phyloP scores from a whole-genome alignment of 2,797 vertebrate species.

The Falco biarmicus region DNA sequence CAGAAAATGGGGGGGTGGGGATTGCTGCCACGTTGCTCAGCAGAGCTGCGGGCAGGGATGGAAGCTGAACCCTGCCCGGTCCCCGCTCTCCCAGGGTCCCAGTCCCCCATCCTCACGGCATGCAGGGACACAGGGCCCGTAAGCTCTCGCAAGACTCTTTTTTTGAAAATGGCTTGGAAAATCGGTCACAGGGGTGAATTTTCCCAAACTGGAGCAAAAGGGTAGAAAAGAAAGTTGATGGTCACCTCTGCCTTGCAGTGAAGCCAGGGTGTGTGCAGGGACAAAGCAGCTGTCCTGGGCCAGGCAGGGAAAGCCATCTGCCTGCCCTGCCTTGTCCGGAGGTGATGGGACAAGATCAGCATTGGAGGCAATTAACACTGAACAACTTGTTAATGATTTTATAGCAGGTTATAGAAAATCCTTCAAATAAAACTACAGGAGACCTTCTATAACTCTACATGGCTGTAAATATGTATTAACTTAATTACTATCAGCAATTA shows the following conservation, averaged over 20 bases:
- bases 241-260: not conserved
- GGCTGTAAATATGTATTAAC: constrained; percentile 96
- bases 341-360: constrained; percentile 77
- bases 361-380: constrained; percentile 78
- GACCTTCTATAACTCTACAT: constrained; percentile 86
- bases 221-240: not conserved
- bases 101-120: not conserved
- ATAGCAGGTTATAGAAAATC: constrained; percentile 85
- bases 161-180: not conserved
- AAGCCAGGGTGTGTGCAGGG: not conserved
- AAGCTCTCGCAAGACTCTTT: not conserved
- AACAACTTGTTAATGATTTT: constrained; percentile 92
- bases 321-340: constrained; percentile 72
- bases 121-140: fast-evolving
- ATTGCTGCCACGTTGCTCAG: fast-evolving
- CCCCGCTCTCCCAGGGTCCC: not conserved
- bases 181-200: not conserved
- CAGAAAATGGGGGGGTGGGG: not conserved
- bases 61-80: not conserved
- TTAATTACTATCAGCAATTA: constrained; percentile 87
- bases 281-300: not conserved
- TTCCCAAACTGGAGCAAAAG: not conserved
- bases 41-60: not conserved
- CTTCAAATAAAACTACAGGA: constrained; percentile 90
- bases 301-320: not conserved